These are phyloP conservation scores for Cantharis lateralis DNA, from an alignment of 2,888 invertebrate species.

Conservation along the genomic window DNA sequence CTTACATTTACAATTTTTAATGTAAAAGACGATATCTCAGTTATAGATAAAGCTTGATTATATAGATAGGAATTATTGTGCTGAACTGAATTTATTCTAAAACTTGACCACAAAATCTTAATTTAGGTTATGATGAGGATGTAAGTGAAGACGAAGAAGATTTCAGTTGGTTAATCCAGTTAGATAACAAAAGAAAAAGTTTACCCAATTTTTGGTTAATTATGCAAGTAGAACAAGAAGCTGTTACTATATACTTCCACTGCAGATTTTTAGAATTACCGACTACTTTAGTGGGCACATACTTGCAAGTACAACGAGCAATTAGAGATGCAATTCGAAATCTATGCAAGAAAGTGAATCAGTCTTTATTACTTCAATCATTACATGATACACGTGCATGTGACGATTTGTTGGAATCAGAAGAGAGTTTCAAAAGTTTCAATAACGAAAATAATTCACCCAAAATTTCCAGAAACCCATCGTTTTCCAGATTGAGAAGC, in stretches of 20 bases:
- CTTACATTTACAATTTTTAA: too few species aligned
- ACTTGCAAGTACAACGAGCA: slow-evolving; percentile 59
- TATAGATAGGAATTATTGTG: too few species aligned
- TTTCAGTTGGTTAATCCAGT: slow-evolving; percentile 60
- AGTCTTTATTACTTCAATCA: slow-evolving; percentile 69
- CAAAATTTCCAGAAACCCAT: slow-evolving; percentile 44
- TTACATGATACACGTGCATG: slow-evolving; percentile 70
- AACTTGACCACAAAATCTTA: background rate
- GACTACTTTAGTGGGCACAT: slow-evolving; percentile 59
- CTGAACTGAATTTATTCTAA: background rate
- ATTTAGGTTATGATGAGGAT: slow-evolving; percentile 65
- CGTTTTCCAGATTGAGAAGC: slow-evolving; percentile 49
- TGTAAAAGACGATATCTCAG: too few species aligned
- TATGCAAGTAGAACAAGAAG: slow-evolving; percentile 62
- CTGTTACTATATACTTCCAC: slow-evolving; percentile 70
- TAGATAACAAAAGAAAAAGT: slow-evolving; percentile 58
- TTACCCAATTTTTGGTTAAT: slow-evolving; percentile 76
- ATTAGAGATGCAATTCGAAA: slow-evolving; percentile 62
- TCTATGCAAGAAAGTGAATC: slow-evolving; percentile 69
- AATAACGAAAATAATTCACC: slow-evolving; percentile 41
- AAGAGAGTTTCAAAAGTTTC: slow-evolving; percentile 53
- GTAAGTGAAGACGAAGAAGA: slow-evolving; percentile 66
- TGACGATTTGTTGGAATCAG: slow-evolving; percentile 68
- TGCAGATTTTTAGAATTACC: slow-evolving; percentile 64
- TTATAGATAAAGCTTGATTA: too few species aligned